Evolutionary conservation across 2,888 invertebrate species (phyloP), one percentile per base, ranked within the genome.

Genomic region (Temnothorax rugatulus): DNA sequence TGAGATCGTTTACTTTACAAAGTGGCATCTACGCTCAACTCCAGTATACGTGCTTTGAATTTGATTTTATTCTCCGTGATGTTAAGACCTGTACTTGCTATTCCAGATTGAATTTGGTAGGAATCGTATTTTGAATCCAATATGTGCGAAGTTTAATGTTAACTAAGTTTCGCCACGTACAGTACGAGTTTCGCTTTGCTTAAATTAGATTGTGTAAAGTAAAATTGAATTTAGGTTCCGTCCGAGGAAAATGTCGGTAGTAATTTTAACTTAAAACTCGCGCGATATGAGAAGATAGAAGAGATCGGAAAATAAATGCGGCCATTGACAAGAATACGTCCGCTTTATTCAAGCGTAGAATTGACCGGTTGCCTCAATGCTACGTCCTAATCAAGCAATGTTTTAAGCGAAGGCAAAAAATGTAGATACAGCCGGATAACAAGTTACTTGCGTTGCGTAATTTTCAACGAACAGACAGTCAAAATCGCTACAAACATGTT

Each of bases 111-210:
- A 79, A 69, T 79, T 44, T 44, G 47, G 34, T 47, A 34, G 79
- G 21, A 79, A 79, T 69, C 79, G 59, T 71, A 81, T 71, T 81
- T 69, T 38, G 79, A 59, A 81, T 69, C 47, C 69, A 69, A 69
- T 71, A 66, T 57, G 63, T 47, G 34, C 68, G 13, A 79, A 79
- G 69, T 81, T 81, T 59, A 59, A 81, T 71, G 71, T 81, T 59
- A 71, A 71, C 79, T 18, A 38, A 81, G 59, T 81, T 81, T 25
- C 25, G 11, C n/a, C 34, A 57, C 79, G 59, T 38, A 44, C 38
- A 38, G 41, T 41, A 38, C 38, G 13, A 59, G 34, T 69, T 79
- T 69, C 79, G 41, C 57, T 74, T 52, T 73, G 50, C 68, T 73
- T 50, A 73, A 77, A 76, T 66, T 63, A 66, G 52, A 76, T 82